Conservation (phyloP, 2,113 vertebrate genomes). For the Gallinago undulata region DNA sequence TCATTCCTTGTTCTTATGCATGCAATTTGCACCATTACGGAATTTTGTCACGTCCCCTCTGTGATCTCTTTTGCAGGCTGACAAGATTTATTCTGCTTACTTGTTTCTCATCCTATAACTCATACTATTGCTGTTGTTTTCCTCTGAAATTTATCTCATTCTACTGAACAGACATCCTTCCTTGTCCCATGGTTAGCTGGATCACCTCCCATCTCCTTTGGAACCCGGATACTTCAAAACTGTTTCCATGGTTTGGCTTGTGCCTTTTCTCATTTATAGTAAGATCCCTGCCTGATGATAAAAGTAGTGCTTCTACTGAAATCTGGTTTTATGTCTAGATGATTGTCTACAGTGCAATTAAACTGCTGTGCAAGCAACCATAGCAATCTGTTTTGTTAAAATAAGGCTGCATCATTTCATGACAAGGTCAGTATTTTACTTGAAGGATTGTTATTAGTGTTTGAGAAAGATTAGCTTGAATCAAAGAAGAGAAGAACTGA, state of each 20-base stretch:
- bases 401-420: not conserved
- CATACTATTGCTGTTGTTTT: not conserved
- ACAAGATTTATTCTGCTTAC: not conserved
- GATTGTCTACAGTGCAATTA: not conserved
- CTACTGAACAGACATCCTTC: not conserved
- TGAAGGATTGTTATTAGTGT: not conserved
- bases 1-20: not conserved
- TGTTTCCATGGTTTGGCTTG: not conserved
- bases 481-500: not conserved
- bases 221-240: not conserved
- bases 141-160: not conserved
- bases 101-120: not conserved
- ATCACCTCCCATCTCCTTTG: not conserved
- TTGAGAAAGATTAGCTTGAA: not conserved
- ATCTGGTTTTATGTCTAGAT: not conserved
- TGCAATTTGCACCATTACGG: not conserved
- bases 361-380: not conserved
- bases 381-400: not conserved
- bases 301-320: not conserved
- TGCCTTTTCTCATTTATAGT: not conserved
- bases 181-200: not conserved
- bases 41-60: not conserved
- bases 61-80: not conserved
- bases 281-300: not conserved
- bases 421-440: not conserved